Evolutionary conservation across 1,140 invertebrate species (phyloP).

Genomic region (Lerema accius): DNA sequence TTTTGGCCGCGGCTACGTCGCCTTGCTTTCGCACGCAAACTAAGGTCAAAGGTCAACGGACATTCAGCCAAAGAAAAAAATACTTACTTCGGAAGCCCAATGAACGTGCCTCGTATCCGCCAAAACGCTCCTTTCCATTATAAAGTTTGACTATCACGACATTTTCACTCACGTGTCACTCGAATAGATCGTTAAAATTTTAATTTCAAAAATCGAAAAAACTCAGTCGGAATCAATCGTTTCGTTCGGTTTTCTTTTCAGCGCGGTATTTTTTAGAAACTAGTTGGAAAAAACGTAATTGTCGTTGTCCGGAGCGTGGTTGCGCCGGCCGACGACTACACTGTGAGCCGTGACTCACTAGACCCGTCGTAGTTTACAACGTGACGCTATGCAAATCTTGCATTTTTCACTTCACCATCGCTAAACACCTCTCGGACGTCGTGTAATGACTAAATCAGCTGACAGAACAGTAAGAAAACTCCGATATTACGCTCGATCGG

Average conservation of each 20-base stretch:
- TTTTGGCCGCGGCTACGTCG: constrained; percentile 13
- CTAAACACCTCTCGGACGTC: constrained; percentile 45
- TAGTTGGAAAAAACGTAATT: constrained; percentile 61
- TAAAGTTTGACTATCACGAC: constrained; percentile 56
- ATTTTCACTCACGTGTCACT: constrained; percentile 66
- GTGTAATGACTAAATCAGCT: constrained; percentile 65
- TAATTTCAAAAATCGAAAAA: constrained; percentile 48
- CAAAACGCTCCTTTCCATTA: constrained; percentile 81
- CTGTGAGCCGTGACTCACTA: constrained; percentile 61
- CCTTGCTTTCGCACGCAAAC: constrained; percentile 30
- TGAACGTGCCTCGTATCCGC: constrained; percentile 67
- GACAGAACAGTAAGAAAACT: constrained; percentile 63
- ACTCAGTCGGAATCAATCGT: constrained; percentile 48
- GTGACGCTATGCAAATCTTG: constrained; percentile 59
- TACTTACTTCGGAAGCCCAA: constrained; percentile 76
- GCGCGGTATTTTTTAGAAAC: constrained; percentile 56
- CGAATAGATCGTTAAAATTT: too few species aligned
- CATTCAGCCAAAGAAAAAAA: constrained; percentile 36
- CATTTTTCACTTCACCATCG: constrained; percentile 54
- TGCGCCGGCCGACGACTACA: constrained; percentile 45
- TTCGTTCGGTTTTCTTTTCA: constrained; percentile 59
- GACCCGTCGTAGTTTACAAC: too few species aligned
- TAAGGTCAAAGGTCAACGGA: constrained; percentile 56
- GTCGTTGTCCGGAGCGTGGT: constrained; percentile 50
- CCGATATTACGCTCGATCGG: constrained; percentile 62